Evolutionary conservation across 2,797 vertebrate genomes (phyloP).

Genomic region (Alfaro cultratus): DNA sequence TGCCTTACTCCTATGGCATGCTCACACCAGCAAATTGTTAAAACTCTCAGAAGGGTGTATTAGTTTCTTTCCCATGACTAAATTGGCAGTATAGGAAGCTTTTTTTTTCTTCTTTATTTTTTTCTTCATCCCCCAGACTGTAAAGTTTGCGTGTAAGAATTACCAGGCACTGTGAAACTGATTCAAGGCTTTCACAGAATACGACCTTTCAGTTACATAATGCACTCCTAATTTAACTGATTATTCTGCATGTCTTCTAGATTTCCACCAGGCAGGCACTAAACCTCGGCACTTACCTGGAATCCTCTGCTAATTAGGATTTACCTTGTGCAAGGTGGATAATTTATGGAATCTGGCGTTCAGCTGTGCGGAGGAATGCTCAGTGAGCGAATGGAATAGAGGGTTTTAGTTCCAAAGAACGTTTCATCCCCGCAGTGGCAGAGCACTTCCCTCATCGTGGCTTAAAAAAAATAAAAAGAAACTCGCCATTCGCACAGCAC

Average conservation of each 20-base stretch:
- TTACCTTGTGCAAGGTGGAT: slow-evolving; percentile 44
- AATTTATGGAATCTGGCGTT: slow-evolving; percentile 26
- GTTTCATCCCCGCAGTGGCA: slow-evolving; percentile 38
- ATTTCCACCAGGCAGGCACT: slow-evolving; percentile 50
- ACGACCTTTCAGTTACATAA: slow-evolving; percentile 5
- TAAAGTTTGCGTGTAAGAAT: not conserved
- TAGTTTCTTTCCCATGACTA: not conserved
- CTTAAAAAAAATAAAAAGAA: not conserved
- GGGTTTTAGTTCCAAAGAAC: slow-evolving; percentile 47
- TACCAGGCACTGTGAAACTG: not conserved
- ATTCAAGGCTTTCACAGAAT: not conserved
- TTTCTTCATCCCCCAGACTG: not conserved
- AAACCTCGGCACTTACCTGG: slow-evolving; percentile 62
- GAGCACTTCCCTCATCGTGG: not conserved
- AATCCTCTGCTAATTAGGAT: slow-evolving; percentile 71
- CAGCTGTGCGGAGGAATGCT: slow-evolving; percentile 46
- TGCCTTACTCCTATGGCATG: not conserved
- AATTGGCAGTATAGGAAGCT: not conserved
- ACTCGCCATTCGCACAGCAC: slow-evolving; percentile 49
- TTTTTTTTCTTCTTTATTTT: not conserved
- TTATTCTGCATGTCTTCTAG: slow-evolving; percentile 34
- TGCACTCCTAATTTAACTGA: slow-evolving; percentile 17
- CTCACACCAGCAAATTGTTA: not conserved
- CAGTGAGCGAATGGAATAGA: slow-evolving; percentile 50
- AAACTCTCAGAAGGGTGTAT: not conserved